Evolutionary conservation across 2,888 invertebrate genomes (phyloP), one percentile per base, ranked within the genome.

Genomic region (Nemotelus nigrinus): DNA sequence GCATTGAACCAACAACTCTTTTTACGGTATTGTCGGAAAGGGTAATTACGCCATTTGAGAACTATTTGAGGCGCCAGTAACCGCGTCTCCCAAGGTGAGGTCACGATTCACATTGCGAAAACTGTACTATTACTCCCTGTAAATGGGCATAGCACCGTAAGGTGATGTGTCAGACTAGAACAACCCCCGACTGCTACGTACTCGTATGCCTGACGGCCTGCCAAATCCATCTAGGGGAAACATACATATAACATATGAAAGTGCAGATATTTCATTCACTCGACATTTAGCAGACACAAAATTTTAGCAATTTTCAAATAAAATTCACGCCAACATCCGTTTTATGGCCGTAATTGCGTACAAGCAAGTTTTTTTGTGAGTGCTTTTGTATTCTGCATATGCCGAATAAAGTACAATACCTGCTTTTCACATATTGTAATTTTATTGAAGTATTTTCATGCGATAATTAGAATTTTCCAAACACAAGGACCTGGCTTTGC

Each of bases 11-110:
- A 25, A 71, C n/a, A 47, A 72, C 58, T 57, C 58, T 72, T 72
- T 71, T 58, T 72, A 72, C 58, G 72, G 72, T 60, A 72, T 72
- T 72, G 47, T 58, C 58, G 58, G 72, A 72, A 72, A 72, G 60
- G 72, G 72, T 72, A 72, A 72, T 72, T 72, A 72, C 47, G 58
- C 72, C 47, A 58, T 72, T 68, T 68, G 67, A 10, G 50, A 50
- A 68, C 67, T 68, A 50, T 68, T 72, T 39, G 45, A 72, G 72
- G 72, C 72, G 72, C 72, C 72, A 72, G 58, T 25, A 72, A 60
- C 43, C 58, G 72, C 72, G 72, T 45, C 58, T 72, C 60, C 47
- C 45, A 44, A 72, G 72, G 72, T 72, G 72, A 72, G 72, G 72
- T 72, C 72, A 72, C 72, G 72, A 72, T 72, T 72, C 41, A 72